These are phyloP conservation scores for Zhuqinia jingwanae DNA, from an alignment of 2,888 invertebrate species.

Conservation along the genomic window DNA sequence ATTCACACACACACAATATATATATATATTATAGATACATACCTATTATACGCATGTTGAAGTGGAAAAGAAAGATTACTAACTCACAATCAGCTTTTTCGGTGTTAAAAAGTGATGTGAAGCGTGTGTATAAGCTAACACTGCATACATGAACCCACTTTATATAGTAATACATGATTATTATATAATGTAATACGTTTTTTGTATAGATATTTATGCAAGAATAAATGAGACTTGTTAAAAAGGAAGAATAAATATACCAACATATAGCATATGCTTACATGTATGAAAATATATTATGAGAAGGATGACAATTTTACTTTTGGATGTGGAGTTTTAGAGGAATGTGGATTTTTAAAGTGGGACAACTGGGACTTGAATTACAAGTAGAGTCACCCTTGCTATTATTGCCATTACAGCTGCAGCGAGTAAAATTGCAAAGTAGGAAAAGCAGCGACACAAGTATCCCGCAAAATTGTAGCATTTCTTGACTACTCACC, in stretches of 20 bases:
- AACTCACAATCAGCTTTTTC: not conserved
- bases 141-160: not conserved
- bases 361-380: constrained; percentile 67
- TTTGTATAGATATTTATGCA: too few relatives aligned
- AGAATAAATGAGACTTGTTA: not conserved
- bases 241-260: not conserved
- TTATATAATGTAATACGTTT: not conserved
- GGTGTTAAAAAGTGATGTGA: not conserved
- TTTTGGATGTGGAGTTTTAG: constrained; percentile 24
- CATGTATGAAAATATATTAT: constrained; percentile 10
- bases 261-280: not conserved
- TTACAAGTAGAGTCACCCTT: constrained; percentile 52
- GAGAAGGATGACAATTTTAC: constrained; percentile 46
- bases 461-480: constrained; percentile 22
- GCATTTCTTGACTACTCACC: constrained; percentile 57
- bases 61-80: constrained; percentile 31
- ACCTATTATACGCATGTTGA: constrained; percentile 49
- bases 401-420: constrained; percentile 31
- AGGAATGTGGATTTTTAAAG: constrained; percentile 68
- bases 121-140: constrained; percentile 13
- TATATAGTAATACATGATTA: not conserved
- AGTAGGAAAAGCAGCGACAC: not conserved
- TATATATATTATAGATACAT: too few relatives aligned
- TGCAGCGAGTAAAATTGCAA: constrained; percentile 11
- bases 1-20: too few relatives aligned